Base-by-base conservation (phyloP, 1,140 invertebrate species). In the Cydia pomonella region DNA sequence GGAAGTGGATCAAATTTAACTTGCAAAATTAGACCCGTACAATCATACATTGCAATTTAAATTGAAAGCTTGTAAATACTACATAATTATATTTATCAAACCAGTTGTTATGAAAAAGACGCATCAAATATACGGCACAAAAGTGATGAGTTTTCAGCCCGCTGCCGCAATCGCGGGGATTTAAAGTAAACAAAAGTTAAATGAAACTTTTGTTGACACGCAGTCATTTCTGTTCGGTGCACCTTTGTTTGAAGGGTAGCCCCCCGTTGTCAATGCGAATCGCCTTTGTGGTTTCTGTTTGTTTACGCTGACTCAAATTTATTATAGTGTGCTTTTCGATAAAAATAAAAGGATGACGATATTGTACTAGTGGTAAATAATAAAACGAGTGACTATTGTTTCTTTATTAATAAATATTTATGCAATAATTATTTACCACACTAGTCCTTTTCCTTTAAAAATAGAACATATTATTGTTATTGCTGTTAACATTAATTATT, bases 161-260 rank as follows among this genome's bases (percentile, higher is more conserved):
- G 53, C 10, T 23, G 9, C 53, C 18, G 53, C 53, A 23, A 59
- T 59, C 9, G 10, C 21, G 53, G 53, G 53, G 53, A 59, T 59
- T 21, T 23, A 59, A 59, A 59, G 53, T 59, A 23, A 59, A 23
- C 53, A 59, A 53, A 53, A 59, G 53, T 59, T 9, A 59, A 59
- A 59, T 59, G 53, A 23, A 23, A 59, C 53, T 59, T 59, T 59
- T 59, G 53, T 59, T 59, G 53, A 59, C 53, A 59, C 53, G 53
- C 53, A 59, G 9, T 12, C 47, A 50, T 50, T 50, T 23, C 21
- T 59, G 21, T 59, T 23, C 18, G 21, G n/a, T 59, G 53, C 53
- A 59, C 53, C 21, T 59, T 59, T 59, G 53, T 59, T 23, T 23
- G 53, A 10, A 12, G 53, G 53, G 53, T 59, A 59, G 53, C 53